These are phyloP conservation scores for Pachliopta kotzebuea DNA, from an alignment of 2,888 invertebrate genomes.

Conservation along the genomic window DNA sequence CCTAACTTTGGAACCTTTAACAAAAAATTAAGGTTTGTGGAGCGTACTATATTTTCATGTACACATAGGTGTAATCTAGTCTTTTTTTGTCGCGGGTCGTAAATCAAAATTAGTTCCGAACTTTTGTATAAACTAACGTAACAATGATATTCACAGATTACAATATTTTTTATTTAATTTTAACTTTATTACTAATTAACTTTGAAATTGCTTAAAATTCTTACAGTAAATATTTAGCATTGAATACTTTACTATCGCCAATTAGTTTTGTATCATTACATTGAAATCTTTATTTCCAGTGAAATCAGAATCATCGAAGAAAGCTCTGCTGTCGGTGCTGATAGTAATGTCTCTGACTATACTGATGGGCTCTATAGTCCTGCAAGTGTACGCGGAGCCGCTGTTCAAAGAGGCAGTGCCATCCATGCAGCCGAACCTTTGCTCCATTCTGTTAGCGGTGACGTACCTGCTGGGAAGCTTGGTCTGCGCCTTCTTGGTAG, in stretches of 20 bases:
- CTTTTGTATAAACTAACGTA: no score
- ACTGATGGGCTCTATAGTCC: constrained; percentile 64
- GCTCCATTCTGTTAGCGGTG: constrained; percentile 60
- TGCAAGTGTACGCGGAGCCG: constrained; percentile 68
- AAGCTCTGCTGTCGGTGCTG: constrained; percentile 48
- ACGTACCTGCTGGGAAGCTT: constrained; percentile 54
- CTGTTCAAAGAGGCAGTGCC: constrained; percentile 66
- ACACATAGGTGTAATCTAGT: no score
- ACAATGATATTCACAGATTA: no score
- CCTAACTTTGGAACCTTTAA: background rate
- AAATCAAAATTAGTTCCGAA: no score
- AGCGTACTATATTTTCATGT: no score
- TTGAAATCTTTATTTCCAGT: constrained; percentile 40
- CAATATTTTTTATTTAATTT: no score
- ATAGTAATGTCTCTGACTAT: constrained; percentile 52
- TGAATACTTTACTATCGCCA: no score
- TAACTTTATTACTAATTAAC: no score
- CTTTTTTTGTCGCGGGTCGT: no score
- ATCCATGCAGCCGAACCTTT: constrained; percentile 59
- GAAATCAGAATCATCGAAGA: constrained; percentile 56
- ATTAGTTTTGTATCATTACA: background rate
- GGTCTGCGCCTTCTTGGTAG: constrained; percentile 51
- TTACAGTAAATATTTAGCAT: no score
- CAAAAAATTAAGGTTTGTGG: background rate
- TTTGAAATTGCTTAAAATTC: no score